These are phyloP conservation scores for Oppia nitens DNA, from an alignment of 1,140 invertebrate species.

Conservation along the genomic window DNA sequence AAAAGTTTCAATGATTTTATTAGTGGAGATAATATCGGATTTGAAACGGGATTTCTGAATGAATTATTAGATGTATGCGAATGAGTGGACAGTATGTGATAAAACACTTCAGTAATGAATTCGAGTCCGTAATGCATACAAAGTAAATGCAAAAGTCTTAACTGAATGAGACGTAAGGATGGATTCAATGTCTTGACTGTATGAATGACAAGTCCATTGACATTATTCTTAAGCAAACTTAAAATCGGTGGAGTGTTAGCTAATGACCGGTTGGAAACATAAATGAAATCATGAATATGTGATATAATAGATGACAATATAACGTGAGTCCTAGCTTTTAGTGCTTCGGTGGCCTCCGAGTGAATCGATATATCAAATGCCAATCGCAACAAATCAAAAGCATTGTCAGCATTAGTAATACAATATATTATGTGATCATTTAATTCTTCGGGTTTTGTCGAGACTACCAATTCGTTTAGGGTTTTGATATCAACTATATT, in stretches of 20 bases:
- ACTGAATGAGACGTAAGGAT: conserved; percentile 10
- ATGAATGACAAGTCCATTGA: conserved; percentile 1
- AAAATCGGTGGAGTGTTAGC: conserved; percentile 6
- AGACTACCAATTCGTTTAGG: conserved; percentile 7
- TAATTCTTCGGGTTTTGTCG: conserved; percentile 4
- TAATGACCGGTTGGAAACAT: neutral
- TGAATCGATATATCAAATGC: conserved; percentile 11
- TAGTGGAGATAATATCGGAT: conserved; percentile 4
- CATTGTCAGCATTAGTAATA: conserved; percentile 11
- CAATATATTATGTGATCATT: conserved; percentile 10
- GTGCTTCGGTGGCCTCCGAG: neutral
- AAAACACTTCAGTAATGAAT: conserved; percentile 13
- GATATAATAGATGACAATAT: conserved; percentile 5
- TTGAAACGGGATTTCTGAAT: neutral
- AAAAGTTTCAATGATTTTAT: conserved; percentile 5
- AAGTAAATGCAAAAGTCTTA: conserved; percentile 7
- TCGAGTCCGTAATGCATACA: conserved; percentile 10
- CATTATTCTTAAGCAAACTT: conserved; percentile 6
- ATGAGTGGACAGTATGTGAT: conserved; percentile 5
- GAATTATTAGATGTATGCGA: neutral
- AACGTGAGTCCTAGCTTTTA: neutral
- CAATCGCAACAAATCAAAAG: conserved; percentile 12
- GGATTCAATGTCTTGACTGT: neutral
- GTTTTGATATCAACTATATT: conserved; percentile 11
- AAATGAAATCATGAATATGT: conserved; percentile 12